Conservation (phyloP, 2,888 invertebrate genomes). For the Eupithecia subfuscata region DNA sequence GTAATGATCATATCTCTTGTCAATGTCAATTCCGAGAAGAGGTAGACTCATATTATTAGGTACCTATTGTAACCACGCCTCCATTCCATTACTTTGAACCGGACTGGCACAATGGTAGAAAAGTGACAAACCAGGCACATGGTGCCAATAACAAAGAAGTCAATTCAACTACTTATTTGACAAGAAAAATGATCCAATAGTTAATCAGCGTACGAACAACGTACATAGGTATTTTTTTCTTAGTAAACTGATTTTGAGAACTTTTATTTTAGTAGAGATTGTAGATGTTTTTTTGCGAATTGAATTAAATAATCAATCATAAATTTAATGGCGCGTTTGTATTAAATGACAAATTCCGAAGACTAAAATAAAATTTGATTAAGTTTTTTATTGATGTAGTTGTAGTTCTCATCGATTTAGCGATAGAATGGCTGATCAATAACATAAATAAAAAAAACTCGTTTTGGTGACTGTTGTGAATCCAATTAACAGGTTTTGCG, state of each 20-base stretch:
- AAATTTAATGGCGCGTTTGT: background rate
- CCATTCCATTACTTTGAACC: no score
- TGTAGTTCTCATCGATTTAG: slow-evolving; percentile 1
- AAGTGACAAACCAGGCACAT: no score
- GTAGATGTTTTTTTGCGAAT: background rate
- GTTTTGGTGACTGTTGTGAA: slow-evolving; percentile 34
- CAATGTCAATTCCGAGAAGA: background rate
- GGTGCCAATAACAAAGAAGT: no score
- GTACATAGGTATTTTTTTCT: background rate
- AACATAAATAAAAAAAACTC: slow-evolving; percentile 37
- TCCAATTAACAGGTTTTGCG: slow-evolving; percentile 36
- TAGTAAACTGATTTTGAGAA: background rate
- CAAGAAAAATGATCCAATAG: background rate
- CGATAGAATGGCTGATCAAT: slow-evolving; percentile 27
- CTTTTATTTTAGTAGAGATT: background rate
- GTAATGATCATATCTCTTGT: background rate
- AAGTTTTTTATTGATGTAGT: slow-evolving; percentile 15
- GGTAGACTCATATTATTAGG: no score
- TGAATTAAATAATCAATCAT: background rate
- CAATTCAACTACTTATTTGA: background rate
- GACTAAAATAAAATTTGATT: background rate
- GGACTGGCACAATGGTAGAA: no score
- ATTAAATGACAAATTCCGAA: background rate
- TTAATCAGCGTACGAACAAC: background rate
- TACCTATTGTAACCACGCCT: no score